A percentile compares a stretch with the other conserved stretches of the same genome.
phyloP scores from a whole-genome alignment of 2,888 invertebrate genomes.

The Unio delphinus region DNA sequence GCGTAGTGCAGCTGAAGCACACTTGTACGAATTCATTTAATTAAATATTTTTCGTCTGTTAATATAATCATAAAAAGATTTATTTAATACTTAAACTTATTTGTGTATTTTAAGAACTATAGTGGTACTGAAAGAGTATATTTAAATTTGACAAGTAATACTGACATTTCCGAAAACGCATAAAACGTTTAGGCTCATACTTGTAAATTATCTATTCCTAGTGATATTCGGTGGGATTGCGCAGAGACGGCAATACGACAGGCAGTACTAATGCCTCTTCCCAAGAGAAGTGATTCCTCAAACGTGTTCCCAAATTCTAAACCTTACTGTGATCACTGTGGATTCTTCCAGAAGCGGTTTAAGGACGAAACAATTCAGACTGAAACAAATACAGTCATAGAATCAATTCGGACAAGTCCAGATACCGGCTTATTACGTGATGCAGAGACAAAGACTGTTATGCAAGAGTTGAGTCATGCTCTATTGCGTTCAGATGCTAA shows the following conservation, averaged over 20 bases:
- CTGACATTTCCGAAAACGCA: too few species aligned
- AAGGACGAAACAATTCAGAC: conserved; percentile 26
- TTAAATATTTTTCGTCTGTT: too few species aligned
- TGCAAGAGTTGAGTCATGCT: too few species aligned
- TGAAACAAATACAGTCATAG: conserved; percentile 3
- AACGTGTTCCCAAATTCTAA: background rate
- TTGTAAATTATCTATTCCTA: conserved; percentile 9
- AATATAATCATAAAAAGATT: too few species aligned
- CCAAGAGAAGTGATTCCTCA: conserved; percentile 12
- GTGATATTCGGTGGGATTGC: conserved; percentile 45
- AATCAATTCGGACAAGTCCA: too few species aligned
- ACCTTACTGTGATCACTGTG: conserved; percentile 33
- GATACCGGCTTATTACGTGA: too few species aligned
- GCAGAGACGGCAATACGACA: conserved; percentile 42
- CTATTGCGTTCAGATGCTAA: too few species aligned
- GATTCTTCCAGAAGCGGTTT: conserved; percentile 25
- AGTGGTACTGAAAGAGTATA: background rate
- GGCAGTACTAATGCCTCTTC: conserved; percentile 35
- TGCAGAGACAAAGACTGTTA: too few species aligned
- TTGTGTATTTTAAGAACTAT: background rate
- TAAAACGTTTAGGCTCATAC: too few species aligned
- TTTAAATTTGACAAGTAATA: too few species aligned
- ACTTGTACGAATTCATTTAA: too few species aligned
- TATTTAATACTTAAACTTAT: background rate
- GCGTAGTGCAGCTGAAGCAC: too few species aligned